Evolutionary conservation across 2,888 invertebrate genomes (phyloP), one percentile per base, ranked within the genome.

Genomic region (Megalurothrips usitatus): DNA sequence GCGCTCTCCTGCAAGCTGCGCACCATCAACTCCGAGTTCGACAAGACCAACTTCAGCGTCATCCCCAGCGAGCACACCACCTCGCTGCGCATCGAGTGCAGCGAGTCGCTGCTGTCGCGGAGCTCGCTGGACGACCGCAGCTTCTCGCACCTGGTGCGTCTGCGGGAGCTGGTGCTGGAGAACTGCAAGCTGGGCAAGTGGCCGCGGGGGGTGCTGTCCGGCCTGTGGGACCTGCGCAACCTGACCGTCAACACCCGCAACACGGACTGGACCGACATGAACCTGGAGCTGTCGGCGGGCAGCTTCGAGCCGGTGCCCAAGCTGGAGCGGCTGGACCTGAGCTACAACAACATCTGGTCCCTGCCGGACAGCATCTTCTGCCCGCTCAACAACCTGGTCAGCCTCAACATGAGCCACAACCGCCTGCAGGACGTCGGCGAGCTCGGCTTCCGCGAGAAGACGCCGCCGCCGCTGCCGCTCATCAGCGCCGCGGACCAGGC

Each of bases 301-400:
- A 94, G 94, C 85, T 95, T 96, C 87, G 89, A 91, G 82, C 91
- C 92, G 82, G 92, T 94, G 82, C 84, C 84, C 17, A 90, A 92
- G 83, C 89, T 96, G 84, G 96, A 96, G 87, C 91, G 93, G 84
- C 90, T 96, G 83, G 96, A 96, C 87, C 89, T 96, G 84, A 95
- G 95, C 86, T 92, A 92, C 86, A 96, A 96, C 87, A 96, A 96
- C 87, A 94, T 96, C 86, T 95, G 95, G 94, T 94, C 94, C 81
- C 92, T 96, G 86, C 95, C 96, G 43, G 94, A 94, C 85, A 93
- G 93, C 86, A 90, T 95, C 83, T 96, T 96, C 88, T 96, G 96
- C 86, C 92, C 94, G 6, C 87, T 96, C 84, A 92, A 92, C 68
- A 95, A 94, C 86, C 89, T 96, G 85, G 92, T 94, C 82, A 90